Evolutionary conservation across 1,140 invertebrate genomes (phyloP).

Genomic region (Drosophila nasuta): DNA sequence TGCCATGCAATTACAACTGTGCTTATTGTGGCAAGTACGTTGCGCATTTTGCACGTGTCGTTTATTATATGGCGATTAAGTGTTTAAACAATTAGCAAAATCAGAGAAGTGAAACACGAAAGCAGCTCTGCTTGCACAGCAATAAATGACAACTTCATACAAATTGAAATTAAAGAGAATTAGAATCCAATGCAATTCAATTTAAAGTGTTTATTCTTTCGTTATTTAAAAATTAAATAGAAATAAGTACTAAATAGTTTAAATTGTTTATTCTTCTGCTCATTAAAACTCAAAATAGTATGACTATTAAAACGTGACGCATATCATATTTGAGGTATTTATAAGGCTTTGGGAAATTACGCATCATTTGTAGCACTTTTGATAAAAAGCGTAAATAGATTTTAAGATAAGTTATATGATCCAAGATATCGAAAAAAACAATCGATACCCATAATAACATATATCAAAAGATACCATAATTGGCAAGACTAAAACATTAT

Average conservation of each 20-base stretch:
- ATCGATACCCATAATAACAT: too few relatives aligned
- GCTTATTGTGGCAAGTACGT: constrained; percentile 49
- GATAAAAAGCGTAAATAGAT: neutral
- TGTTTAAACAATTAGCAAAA: constrained; percentile 61
- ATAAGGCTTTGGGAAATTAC: neutral
- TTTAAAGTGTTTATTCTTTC: too few relatives aligned
- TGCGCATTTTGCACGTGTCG: constrained; percentile 70
- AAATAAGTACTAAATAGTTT: too few relatives aligned
- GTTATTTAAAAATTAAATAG: too few relatives aligned
- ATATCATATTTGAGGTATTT: neutral
- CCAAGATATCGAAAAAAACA: neutral
- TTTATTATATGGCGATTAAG: constrained; percentile 59
- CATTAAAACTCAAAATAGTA: too few relatives aligned
- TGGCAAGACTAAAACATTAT: too few relatives aligned
- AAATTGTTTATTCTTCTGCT: too few relatives aligned
- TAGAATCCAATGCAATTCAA: too few relatives aligned
- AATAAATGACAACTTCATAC: too few relatives aligned
- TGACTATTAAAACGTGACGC: too few relatives aligned
- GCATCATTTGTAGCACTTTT: neutral
- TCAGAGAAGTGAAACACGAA: constrained; percentile 15
- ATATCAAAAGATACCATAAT: neutral
- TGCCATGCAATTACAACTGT: constrained; percentile 4
- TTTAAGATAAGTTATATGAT: neutral
- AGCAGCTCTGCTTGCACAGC: too few relatives aligned
- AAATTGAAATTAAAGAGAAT: too few relatives aligned